Evolutionary conservation across 2,797 vertebrate genomes (phyloP).

Genomic region (Premnoplex brunnescens): DNA sequence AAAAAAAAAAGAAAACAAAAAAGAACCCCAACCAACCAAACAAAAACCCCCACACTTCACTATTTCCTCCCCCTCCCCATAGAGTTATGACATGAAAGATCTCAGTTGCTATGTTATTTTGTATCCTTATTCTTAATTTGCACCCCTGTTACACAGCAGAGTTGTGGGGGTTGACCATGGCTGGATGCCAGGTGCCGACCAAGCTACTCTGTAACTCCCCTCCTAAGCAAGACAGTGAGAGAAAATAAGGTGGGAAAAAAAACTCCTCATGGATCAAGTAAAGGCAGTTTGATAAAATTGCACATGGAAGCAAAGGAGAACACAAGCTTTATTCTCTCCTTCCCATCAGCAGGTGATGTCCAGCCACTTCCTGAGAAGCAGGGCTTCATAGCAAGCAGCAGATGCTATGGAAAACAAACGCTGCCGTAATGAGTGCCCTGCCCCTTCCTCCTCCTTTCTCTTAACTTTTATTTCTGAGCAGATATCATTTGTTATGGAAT

Average conservation of each 20-base stretch:
- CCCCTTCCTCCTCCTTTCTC: neutral
- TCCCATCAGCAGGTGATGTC: neutral
- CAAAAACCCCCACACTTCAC: neutral
- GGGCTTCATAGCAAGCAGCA: neutral
- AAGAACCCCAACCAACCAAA: too few species aligned
- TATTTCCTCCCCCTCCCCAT: neutral
- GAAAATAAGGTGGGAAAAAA: neutral
- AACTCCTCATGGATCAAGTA: neutral
- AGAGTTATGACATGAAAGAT: neutral
- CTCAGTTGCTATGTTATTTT: neutral
- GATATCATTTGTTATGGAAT: accelerated
- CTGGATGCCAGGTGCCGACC: neutral
- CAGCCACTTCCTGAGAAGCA: neutral
- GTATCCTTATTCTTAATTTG: neutral
- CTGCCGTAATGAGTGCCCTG: accelerated
- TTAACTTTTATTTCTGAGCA: neutral
- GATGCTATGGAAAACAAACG: neutral
- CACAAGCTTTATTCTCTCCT: neutral
- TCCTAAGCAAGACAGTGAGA: neutral
- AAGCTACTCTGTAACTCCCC: neutral
- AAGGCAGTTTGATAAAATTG: neutral
- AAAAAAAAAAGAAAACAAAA: too few species aligned
- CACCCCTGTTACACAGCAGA: neutral
- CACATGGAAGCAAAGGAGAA: neutral
- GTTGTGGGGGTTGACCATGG: neutral